These are phyloP conservation scores for Drosophila dunni DNA, from an alignment of 1,140 invertebrate genomes.

Conservation along the genomic window DNA sequence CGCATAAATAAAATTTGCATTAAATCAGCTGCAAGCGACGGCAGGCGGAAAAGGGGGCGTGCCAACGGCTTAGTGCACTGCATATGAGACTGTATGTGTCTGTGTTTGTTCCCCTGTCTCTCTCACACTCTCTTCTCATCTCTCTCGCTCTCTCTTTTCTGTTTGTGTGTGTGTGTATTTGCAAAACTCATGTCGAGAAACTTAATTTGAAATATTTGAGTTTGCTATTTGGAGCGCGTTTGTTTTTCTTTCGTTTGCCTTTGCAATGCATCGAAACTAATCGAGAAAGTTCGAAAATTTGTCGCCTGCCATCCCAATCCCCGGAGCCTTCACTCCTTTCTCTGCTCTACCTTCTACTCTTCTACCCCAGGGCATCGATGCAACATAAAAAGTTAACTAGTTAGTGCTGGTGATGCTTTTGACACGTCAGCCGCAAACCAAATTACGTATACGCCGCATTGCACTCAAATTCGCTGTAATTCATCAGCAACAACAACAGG, in stretches of 20 bases:
- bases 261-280: constrained; percentile 71
- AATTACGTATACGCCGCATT: constrained; percentile 69
- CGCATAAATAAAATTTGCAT: constrained; percentile 84
- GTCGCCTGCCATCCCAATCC: constrained; percentile 27
- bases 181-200: constrained; percentile 81
- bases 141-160: constrained; percentile 23
- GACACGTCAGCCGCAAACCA: constrained; percentile 33
- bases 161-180: constrained; percentile 42
- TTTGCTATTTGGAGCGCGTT: constrained; percentile 73
- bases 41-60: constrained; percentile 31
- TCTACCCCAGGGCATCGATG: constrained; percentile 37
- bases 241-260: constrained; percentile 62
- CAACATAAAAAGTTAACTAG: constrained; percentile 74
- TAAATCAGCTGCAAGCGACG: constrained; percentile 80
- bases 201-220: constrained; percentile 83
- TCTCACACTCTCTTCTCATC: constrained; percentile 2
- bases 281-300: constrained; percentile 82
- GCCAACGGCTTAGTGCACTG: constrained; percentile 54
- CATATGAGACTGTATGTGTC: constrained; percentile 30
- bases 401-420: constrained; percentile 49
- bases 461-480: constrained; percentile 44
- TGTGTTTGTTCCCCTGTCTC: constrained; percentile 19
- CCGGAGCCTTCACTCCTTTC: neutral
- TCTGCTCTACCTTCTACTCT: neutral
- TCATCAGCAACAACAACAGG: constrained; percentile 10